These are phyloP conservation scores for Allacma fusca DNA, from an alignment of 2,888 invertebrate genomes.

Conservation along the genomic window DNA sequence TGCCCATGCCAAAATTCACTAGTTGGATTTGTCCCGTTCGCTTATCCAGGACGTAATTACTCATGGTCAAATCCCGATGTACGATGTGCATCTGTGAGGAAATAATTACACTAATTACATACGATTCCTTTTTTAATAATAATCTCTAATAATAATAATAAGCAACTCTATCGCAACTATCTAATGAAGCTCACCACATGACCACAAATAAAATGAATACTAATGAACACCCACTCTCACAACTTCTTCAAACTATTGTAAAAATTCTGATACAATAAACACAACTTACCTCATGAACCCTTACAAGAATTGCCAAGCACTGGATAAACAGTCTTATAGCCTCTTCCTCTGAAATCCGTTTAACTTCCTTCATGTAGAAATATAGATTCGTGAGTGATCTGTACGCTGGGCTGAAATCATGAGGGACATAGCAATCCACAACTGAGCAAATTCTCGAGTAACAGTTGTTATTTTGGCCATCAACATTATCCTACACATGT, in stretches of 20 bases:
- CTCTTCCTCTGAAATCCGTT: slow-evolving; percentile 1
- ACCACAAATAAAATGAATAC: too few species aligned
- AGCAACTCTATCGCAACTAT: too few species aligned
- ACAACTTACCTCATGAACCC: not conserved
- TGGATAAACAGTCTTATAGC: not conserved
- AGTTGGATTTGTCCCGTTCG: not conserved
- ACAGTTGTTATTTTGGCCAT: too few species aligned
- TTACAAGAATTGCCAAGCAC: not conserved
- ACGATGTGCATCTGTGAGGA: not conserved
- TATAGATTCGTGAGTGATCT: not conserved
- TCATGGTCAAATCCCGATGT: slow-evolving; percentile 6
- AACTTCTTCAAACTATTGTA: too few species aligned
- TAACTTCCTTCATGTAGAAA: not conserved
- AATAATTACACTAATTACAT: not conserved
- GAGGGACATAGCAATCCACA: not conserved
- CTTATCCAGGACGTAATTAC: not conserved
- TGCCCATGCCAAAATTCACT: not conserved
- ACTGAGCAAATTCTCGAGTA: not conserved
- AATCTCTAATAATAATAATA: too few species aligned
- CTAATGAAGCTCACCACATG: too few species aligned
- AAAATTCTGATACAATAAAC: too few species aligned
- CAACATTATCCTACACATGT: too few species aligned
- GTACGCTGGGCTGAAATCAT: not conserved
- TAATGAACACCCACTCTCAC: too few species aligned
- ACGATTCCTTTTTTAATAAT: too few species aligned